Conservation (phyloP, 1,140 invertebrate species). For the Zaprionus vittiger region DNA sequence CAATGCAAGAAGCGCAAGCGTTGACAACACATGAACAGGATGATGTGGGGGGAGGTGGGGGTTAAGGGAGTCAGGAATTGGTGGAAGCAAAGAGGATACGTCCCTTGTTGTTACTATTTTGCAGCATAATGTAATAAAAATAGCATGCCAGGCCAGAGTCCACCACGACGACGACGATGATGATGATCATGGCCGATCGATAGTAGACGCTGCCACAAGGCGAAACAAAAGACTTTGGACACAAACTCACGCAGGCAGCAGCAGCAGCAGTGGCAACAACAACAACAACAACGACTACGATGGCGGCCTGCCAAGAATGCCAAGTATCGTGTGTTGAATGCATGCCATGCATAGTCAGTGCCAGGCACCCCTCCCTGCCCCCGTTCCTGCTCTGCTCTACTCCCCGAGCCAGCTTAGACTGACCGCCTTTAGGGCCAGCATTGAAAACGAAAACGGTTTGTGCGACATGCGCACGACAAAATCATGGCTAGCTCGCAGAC, state of each 20-base stretch:
- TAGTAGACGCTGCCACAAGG: slow-evolving; percentile 50
- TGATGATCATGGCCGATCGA: slow-evolving; percentile 77
- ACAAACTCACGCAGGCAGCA: slow-evolving; percentile 77
- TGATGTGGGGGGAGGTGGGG: not conserved
- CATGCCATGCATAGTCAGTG: slow-evolving; percentile 77
- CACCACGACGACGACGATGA: slow-evolving; percentile 53
- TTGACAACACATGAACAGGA: slow-evolving; percentile 63
- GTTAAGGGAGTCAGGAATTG: not conserved
- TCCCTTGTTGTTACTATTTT: slow-evolving; percentile 79
- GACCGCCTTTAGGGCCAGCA: slow-evolving; percentile 72
- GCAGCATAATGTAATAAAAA: slow-evolving; percentile 83
- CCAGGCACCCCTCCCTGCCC: slow-evolving; percentile 8
- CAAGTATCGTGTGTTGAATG: slow-evolving; percentile 83
- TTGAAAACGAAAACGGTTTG: slow-evolving; percentile 81
- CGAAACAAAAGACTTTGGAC: slow-evolving; percentile 82
- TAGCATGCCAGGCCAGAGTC: slow-evolving; percentile 70
- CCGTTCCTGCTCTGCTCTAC: not conserved
- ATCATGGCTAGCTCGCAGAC: slow-evolving; percentile 56
- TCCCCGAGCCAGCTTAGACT: slow-evolving; percentile 33
- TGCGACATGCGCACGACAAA: slow-evolving; percentile 79
- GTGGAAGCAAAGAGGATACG: slow-evolving; percentile 10
- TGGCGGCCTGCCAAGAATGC: slow-evolving; percentile 73
- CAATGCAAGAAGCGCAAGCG: slow-evolving; percentile 76
- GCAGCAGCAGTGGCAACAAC: slow-evolving; percentile 32
- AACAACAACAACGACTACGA: slow-evolving; percentile 27